phyloP scores from a whole-genome alignment of 30 jellyfish, hydroid and myxozoan genomes.

The Rhopilema esculentum region DNA sequence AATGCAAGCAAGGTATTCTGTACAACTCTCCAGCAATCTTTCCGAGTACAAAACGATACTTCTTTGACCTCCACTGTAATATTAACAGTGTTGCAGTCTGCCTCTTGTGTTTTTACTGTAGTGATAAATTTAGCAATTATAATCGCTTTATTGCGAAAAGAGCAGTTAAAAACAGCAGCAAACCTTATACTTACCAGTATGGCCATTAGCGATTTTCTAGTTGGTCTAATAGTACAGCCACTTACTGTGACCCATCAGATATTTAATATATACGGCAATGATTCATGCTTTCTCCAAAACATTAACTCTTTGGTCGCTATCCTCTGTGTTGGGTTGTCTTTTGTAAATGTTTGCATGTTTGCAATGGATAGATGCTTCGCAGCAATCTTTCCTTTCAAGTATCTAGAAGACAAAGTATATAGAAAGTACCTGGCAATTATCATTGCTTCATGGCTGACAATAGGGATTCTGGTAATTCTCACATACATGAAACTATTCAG shows the following conservation, averaged over 20 bases:
- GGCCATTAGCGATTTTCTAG: constrained; percentile 63
- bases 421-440: constrained; percentile 18
- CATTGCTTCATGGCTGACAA: constrained; percentile 8
- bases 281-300: neutral
- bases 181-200: constrained; percentile 54
- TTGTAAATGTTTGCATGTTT: constrained; percentile 21
- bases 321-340: constrained; percentile 39
- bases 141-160: constrained; percentile 2
- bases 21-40: neutral
- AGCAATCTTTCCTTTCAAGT: constrained; percentile 14
- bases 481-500: neutral
- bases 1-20: neutral
- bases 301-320: constrained; percentile 12
- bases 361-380: constrained; percentile 62
- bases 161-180: constrained; percentile 35
- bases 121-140: constrained; percentile 19
- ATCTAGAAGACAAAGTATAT: neutral
- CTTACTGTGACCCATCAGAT: neutral
- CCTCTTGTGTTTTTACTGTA: constrained; percentile 15
- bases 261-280: neutral
- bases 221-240: constrained; percentile 51
- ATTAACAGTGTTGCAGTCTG: neutral
- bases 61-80: constrained; percentile 3
- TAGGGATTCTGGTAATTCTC: neutral
- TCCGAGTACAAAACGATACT: neutral